Conservation (phyloP, 1,140 invertebrate genomes). For the Acromyrmex echinatior region DNA sequence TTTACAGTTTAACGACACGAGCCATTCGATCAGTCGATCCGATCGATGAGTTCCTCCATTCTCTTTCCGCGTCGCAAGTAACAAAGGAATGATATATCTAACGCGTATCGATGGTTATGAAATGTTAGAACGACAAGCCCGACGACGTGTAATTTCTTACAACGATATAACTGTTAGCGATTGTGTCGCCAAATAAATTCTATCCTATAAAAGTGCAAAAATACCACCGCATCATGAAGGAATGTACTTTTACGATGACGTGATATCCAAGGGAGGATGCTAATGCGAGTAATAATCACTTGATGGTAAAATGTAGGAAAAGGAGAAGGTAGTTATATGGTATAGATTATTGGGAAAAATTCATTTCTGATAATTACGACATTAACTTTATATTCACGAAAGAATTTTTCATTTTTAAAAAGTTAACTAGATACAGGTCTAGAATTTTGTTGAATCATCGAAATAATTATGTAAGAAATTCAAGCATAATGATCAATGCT, state of each 20-base stretch:
- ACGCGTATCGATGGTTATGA: slow-evolving; percentile 38
- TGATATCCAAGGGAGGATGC: slow-evolving; percentile 21
- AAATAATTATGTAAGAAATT: no score
- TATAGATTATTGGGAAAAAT: not conserved
- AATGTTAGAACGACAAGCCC: slow-evolving; percentile 8
- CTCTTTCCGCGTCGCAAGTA: slow-evolving; percentile 5
- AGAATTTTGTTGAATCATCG: no score
- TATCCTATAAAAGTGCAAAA: not conserved
- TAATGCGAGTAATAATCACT: slow-evolving; percentile 57
- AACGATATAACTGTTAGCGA: slow-evolving; percentile 61
- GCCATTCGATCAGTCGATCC: slow-evolving; percentile 50
- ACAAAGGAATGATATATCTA: slow-evolving; percentile 37
- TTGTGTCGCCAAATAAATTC: not conserved
- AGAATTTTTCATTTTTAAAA: no score
- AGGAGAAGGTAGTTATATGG: not conserved
- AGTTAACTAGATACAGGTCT: no score
- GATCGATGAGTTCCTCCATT: not conserved
- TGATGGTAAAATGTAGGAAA: not conserved
- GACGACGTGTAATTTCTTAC: slow-evolving; percentile 62
- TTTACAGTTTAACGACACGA: slow-evolving; percentile 74
- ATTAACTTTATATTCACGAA: not conserved
- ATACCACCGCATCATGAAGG: not conserved
- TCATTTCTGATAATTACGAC: slow-evolving; percentile 11
- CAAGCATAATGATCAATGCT: no score
- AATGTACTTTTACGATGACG: slow-evolving; percentile 52